Evolutionary conservation across 2,888 invertebrate species (phyloP), one percentile per base, ranked within the genome.

Genomic region (Coecobrya sp.): DNA sequence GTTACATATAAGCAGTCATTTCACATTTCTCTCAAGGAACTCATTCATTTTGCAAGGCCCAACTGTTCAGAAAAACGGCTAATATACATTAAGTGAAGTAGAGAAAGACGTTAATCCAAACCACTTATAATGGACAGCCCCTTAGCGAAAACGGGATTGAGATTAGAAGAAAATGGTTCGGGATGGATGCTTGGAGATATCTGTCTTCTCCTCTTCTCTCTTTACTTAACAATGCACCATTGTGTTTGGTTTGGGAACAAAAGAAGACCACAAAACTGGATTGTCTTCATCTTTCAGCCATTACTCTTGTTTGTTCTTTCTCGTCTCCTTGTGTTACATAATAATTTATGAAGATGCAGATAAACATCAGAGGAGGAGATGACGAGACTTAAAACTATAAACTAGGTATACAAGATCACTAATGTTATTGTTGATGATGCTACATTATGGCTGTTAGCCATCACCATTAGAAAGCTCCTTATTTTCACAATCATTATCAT

Each of bases 281-380:
- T 84, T 84, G 36, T 62, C 62, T 84, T 45, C 62, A 84, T 84
- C 84, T 62, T 84, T 42, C 42, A 4, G 13, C 25, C 84, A 84
- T 84, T 84, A 82, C 36, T 82, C 59, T 55, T 82, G 11, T 59
- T 36, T 59, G n/a, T n/a, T n/a, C n/a, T n/a, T n/a, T n/a, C n/a
- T n/a, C n/a, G n/a, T 59, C 30, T 22, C 59, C 59, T 82, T 73
- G 45, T 45, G 45, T 52, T 79, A 25, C 76, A 82, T 55, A 55
- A 59, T 59, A 82, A 82, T 82, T 82, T 82, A 82, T 82, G 30
- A 13, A 42, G 59, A 82, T 82, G 10, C 19, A 59, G 82, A 82
- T 82, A 82, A 82, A 16, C 10, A 59, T 82, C 82, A n/a, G 27
- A 76, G 13, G 62, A n/a, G n/a, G n/a, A 52, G 73, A 45, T 45